Conservation (phyloP, 1,140 invertebrate species). For the roundworm (Caenorhabditis elegans) region DNA sequence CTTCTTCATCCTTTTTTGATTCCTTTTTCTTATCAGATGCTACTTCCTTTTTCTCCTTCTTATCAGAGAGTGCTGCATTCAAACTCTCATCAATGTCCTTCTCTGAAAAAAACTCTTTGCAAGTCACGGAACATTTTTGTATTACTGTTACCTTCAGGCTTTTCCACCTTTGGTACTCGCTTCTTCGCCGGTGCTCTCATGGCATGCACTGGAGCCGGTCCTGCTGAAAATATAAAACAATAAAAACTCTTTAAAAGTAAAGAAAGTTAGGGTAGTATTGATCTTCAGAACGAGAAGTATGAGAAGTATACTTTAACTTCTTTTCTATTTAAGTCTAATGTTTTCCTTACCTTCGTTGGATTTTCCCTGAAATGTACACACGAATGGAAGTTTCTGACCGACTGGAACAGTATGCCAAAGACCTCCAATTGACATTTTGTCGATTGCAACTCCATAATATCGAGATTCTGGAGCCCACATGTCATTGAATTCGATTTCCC, state of each 20-base stretch:
- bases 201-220: background rate
- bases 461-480: constrained; percentile 10
- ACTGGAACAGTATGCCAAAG: background rate
- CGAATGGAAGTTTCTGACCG: background rate
- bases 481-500: constrained; percentile 6
- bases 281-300: too few species aligned
- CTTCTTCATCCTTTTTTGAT: constrained; percentile 19
- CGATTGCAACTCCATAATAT: constrained; percentile 20
- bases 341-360: background rate
- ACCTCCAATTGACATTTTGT: constrained; percentile 4
- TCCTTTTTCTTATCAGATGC: background rate
- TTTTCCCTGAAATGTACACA: constrained; percentile 20
- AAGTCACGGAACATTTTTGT: background rate
- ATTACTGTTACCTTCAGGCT: background rate
- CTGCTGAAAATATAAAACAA: too few species aligned
- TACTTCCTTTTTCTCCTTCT: background rate
- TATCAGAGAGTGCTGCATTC: background rate
- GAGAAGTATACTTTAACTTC: too few species aligned
- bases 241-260: too few species aligned
- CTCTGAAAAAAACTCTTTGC: background rate
- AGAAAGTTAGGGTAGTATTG: too few species aligned
- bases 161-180: background rate
- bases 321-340: too few species aligned
- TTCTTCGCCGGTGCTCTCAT: constrained; percentile 13
- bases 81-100: background rate